phyloP scores from a whole-genome alignment of 2,113 vertebrate genomes.

The Centropristis striata region DNA sequence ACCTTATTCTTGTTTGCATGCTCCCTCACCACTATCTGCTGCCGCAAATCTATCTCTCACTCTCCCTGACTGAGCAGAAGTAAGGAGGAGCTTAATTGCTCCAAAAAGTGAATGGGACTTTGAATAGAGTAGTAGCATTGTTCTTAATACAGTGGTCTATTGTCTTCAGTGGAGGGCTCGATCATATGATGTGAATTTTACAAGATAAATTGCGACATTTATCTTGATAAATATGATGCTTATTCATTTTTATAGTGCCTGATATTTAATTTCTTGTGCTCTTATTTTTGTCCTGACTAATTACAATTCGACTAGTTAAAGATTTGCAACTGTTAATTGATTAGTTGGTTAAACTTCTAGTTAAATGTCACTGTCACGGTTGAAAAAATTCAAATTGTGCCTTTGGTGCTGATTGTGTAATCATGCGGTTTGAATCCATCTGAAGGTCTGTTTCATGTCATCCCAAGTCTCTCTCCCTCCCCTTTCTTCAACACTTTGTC shows the following conservation, averaged over 20 bases:
- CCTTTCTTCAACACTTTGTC: background rate
- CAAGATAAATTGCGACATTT: background rate
- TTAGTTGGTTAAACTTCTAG: background rate
- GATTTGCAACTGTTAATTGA: background rate
- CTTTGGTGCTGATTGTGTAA: background rate
- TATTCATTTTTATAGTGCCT: background rate
- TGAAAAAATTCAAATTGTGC: too few relatives aligned
- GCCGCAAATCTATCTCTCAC: background rate
- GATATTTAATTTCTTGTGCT: background rate
- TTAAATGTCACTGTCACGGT: background rate
- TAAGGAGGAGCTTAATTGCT: background rate
- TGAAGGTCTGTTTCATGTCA: background rate
- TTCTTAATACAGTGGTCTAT: background rate
- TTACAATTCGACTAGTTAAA: background rate
- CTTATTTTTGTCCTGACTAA: background rate
- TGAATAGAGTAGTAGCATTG: background rate
- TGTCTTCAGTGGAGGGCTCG: background rate
- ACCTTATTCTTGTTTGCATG: conserved; percentile 3
- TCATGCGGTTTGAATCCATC: background rate
- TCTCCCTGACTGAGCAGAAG: background rate
- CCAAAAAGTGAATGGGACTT: conserved; percentile 7
- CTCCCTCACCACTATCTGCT: background rate
- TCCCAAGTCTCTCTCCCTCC: background rate
- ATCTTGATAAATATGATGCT: background rate
- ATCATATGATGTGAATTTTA: background rate